Evolutionary conservation across 2,797 vertebrate species (phyloP), one percentile per base, ranked within the genome.

Genomic region (Tamandua tetradactyla): DNA sequence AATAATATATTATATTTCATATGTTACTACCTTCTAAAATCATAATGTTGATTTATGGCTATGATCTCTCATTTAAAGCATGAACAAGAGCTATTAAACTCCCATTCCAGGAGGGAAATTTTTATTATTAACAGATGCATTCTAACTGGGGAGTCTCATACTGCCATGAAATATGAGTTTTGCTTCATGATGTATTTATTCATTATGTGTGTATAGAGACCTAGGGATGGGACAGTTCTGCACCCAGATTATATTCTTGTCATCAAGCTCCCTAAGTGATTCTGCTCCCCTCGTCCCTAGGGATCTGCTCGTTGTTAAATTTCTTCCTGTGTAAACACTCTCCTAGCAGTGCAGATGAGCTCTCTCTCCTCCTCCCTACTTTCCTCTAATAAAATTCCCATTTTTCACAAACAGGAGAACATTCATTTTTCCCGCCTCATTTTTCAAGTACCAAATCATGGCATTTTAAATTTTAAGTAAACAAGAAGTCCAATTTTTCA

Each of bases 401-500:
- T 98, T 97, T 98, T 97, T 97, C 80, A 97, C 87, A 96, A 97
- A 69, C 88, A 87, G 81, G 92, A 97, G 90, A 95, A 96, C 78
- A 93, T 64, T 96, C 74, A 87, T 97, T 97, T 95, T 97, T 90
- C 95, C 96, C 1, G 0, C 81, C 85, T 98, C 97, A 98, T 98
- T 98, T 98, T 98, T 98, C 97, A 98, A 97, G 78, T 82, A 94
- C 93, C 95, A 96, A 98, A 97, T 98, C 72, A 96, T 95, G 96
- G 74, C 95, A 97, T 98, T 98, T 98, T 97, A 97, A 96, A 96
- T 97, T 98, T 98, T 97, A 98, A 97, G 97, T 98, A 98, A 98
- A 98, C 96, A 98, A 96, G 97, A 98, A 97, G 78, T 98, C 71
- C 91, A 97, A 96, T 98, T 98, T 98, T 97, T 98, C 98, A 98